These are phyloP conservation scores for Gephyroberyx darwinii DNA, from an alignment of 2,797 vertebrate species.

Conservation along the genomic window DNA sequence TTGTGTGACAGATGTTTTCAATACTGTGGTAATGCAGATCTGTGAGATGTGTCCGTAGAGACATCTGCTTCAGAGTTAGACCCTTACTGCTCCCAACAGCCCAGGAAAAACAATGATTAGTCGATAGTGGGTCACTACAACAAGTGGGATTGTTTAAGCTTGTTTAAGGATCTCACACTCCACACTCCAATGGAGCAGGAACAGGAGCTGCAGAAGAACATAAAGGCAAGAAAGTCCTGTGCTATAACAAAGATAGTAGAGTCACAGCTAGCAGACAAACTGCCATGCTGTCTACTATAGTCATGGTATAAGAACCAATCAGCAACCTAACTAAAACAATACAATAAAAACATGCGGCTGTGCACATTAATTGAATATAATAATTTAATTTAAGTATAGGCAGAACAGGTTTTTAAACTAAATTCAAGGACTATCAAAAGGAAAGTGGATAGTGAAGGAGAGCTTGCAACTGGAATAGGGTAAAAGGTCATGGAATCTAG, in stretches of 20 bases:
- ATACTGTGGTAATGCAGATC: conserved; percentile 23
- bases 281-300: too few species aligned
- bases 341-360: too few species aligned
- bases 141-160: conserved; percentile 49
- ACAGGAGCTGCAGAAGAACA: conserved; percentile 9
- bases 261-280: conserved; percentile 12
- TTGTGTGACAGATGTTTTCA: conserved; percentile 17
- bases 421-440: not conserved
- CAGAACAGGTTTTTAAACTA: not conserved
- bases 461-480: conserved; percentile 18
- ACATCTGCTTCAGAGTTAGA: conserved; percentile 41
- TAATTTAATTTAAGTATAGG: too few species aligned
- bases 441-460: conserved; percentile 13
- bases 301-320: too few species aligned
- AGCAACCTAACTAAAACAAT: too few species aligned
- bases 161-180: conserved; percentile 39
- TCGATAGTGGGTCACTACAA: conserved; percentile 58
- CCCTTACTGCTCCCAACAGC: conserved; percentile 31
- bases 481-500: conserved; percentile 8
- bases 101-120: conserved; percentile 32
- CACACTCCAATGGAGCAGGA: conserved; percentile 30
- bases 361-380: too few species aligned
- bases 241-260: conserved; percentile 25
- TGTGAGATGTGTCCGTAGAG: not conserved
- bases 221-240: conserved; percentile 17